Evolutionary conservation across 2,888 invertebrate species (phyloP).

Genomic region (Saturnia japonica): DNA sequence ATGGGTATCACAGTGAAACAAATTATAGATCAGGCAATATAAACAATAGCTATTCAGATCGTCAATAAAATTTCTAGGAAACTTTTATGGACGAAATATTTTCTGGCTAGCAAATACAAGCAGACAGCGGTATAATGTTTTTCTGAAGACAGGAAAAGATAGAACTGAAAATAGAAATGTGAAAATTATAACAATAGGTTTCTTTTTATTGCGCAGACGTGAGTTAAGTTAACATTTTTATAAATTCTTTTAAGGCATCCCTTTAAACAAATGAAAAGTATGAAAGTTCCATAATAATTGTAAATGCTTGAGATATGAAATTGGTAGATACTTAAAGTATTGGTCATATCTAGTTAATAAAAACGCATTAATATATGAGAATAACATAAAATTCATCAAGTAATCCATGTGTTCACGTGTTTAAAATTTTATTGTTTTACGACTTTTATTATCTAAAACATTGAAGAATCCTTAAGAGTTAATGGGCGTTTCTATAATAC

Average conservation of each 20-base stretch:
- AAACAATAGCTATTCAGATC: conserved; percentile 62
- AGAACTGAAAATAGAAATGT: neutral
- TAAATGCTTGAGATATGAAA: too few species aligned
- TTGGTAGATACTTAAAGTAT: too few species aligned
- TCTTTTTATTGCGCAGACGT: neutral
- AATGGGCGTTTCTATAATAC: too few species aligned
- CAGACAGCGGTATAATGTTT: conserved; percentile 28
- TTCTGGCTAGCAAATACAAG: conserved; percentile 40
- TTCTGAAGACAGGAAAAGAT: conserved; percentile 21
- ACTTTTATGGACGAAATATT: conserved; percentile 50
- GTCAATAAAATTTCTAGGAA: conserved; percentile 57
- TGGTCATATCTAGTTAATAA: too few species aligned
- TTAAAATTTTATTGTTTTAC: too few species aligned
- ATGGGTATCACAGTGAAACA: conserved; percentile 28
- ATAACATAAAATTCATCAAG: too few species aligned
- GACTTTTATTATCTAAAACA: too few species aligned
- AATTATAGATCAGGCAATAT: conserved; percentile 54
- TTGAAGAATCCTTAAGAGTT: too few species aligned
- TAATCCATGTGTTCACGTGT: too few species aligned
- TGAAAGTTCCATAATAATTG: too few species aligned
- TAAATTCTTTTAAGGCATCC: neutral
- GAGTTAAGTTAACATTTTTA: neutral
- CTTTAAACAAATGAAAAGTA: neutral
- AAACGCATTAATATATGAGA: too few species aligned
- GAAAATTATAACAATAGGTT: neutral